Evolutionary conservation across 2,888 invertebrate species (phyloP), one percentile per base, ranked within the genome.

Genomic region (Nebria salina): DNA sequence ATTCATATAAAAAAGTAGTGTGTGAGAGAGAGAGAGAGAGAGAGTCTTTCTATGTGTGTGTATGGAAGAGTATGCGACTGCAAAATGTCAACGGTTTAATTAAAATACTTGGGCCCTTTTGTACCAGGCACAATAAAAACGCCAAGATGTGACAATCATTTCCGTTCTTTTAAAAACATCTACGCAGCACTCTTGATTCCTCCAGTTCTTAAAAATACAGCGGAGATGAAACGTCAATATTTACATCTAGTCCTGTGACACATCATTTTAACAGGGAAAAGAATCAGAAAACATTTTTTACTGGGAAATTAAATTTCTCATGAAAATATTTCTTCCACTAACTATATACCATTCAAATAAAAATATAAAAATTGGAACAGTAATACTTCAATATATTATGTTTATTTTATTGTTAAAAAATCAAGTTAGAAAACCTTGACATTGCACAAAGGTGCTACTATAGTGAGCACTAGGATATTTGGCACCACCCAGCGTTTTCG

Each of bases 401-500:
- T 34, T 34, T 4, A 34, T 34, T 34, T 34, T 34, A 1, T 34
- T 34, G 20, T 20, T 20, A 20, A 34, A 34, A 34, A 5, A 2
- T 34, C 34, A 34, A 1, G 4, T 34, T 34, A 1, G 34, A 1
- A 34, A 34, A 34, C 5, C 20, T 20, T 20, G 20, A 20, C 1
- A 20, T 43, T 43, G 43, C 1, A 43, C 43, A 43, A 43, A 8
- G 54, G 4, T 54, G 54, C 13, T 11, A 54, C 54, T 54, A 54
- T 3, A 54, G 8, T 54, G 54, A 66, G 66, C 7, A 66, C n/a
- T n/a, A 66, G 66, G 2, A 34, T 7, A 8, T 13, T 11, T 70
- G 6, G 20, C 26, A 87, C 88, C 88, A 87, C 88, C 88, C 86
- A 87, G 87, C 84, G 88, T 83, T 86, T 84, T 85, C 86, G 85